Percentiles rank a stretch among this genome's conserved stretches.
Conservation (phyloP, 2,113 vertebrate genomes). For the Notarius lentiginosus region DNA sequence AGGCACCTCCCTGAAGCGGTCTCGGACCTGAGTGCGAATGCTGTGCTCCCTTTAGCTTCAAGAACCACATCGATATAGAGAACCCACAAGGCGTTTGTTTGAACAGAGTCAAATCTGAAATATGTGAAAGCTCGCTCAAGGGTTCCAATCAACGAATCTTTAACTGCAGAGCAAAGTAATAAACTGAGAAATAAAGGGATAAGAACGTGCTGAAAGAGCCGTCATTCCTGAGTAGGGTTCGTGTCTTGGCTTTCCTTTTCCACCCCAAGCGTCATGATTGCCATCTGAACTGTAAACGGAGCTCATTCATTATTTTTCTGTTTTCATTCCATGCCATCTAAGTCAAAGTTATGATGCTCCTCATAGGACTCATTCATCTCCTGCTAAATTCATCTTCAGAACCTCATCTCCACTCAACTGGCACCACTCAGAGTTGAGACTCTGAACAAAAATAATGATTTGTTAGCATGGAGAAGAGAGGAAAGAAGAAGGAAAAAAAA, state of each 20-base stretch:
- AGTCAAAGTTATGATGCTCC: conserved; percentile 45
- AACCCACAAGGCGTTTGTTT: not conserved
- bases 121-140: no score
- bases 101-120: not conserved
- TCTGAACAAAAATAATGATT: not conserved
- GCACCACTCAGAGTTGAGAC: not conserved
- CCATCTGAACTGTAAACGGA: conserved; percentile 39
- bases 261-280: conserved; percentile 48
- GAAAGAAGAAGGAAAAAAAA: not conserved
- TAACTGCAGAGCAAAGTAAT: not conserved
- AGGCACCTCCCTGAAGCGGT: no score
- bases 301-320: conserved; percentile 49
- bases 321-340: conserved; percentile 32
- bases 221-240: conserved; percentile 21
- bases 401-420: not conserved
- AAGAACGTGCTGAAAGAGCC: not conserved
- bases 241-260: conserved; percentile 8
- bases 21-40: not conserved
- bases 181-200: conserved; percentile 4
- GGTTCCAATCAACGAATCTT: no score
- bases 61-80: not conserved
- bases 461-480: not conserved
- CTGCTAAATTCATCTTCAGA: conserved; percentile 35
- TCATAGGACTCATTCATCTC: conserved; percentile 19
- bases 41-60: not conserved